Percentiles rank a stretch among this genome's conserved stretches.
Evolutionary conservation across 1,140 invertebrate species (phyloP).

Genomic region (Lanistes nyassanus): DNA sequence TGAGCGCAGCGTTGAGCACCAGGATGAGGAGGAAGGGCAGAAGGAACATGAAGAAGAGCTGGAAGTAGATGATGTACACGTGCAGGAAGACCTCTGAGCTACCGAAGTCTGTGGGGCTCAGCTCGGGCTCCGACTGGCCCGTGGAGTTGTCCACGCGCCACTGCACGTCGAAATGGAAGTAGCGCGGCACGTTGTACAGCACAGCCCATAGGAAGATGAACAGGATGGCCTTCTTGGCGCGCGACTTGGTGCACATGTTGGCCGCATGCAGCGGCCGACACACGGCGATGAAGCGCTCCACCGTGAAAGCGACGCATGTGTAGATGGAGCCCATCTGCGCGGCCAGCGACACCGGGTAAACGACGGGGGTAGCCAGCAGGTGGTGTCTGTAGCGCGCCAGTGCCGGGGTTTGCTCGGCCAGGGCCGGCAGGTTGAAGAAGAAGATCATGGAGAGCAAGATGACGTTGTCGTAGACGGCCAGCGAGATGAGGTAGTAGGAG

Average conservation of each 20-base stretch:
- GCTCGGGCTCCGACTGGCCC: conserved; percentile 19
- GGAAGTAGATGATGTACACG: conserved; percentile 76
- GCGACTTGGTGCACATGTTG: conserved; percentile 76
- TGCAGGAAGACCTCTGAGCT: conserved; percentile 72
- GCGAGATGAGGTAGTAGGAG: conserved; percentile 61
- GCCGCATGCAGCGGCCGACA: conserved; percentile 82
- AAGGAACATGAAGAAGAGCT: conserved; percentile 74
- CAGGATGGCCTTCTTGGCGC: conserved; percentile 73
- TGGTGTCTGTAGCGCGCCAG: conserved; percentile 76
- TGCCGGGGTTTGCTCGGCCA: conserved; percentile 79
- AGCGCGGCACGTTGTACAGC: conserved; percentile 75
- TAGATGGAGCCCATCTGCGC: conserved; percentile 89
- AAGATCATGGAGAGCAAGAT: conserved; percentile 78
- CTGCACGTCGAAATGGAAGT: conserved; percentile 72
- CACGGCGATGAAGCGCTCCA: conserved; percentile 82
- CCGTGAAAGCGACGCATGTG: conserved; percentile 80
- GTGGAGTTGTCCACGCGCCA: conserved; percentile 36
- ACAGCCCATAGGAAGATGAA: conserved; percentile 75
- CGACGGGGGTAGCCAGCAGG: conserved; percentile 63
- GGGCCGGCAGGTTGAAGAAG: conserved; percentile 76
- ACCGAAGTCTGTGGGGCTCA: conserved; percentile 46
- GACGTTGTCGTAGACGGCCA: conserved; percentile 61
- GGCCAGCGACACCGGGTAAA: conserved; percentile 73
- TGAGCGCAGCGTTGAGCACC: conserved; percentile 79
- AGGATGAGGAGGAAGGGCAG: conserved; percentile 76